Base-by-base conservation (phyloP, 2,113 vertebrate genomes). In the Phrynosoma blainvillii region DNA sequence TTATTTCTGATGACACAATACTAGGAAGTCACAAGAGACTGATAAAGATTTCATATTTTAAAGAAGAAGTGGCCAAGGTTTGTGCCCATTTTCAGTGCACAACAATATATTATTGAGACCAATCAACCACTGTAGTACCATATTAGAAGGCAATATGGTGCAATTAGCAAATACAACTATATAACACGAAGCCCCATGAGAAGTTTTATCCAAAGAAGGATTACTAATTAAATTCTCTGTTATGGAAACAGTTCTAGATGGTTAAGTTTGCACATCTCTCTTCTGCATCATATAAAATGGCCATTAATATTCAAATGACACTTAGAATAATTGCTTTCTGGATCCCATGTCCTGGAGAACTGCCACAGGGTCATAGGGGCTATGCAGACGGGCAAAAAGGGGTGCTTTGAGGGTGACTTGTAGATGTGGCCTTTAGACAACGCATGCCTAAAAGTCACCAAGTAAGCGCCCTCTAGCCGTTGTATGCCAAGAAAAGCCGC, bases 151-250 rank as follows among this genome's bases (percentile, higher is more conserved):
- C 73, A 79, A 83, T 40, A 54, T 13, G 76, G 87, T 87, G 70
- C 65, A 89, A 83, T 4, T 86, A 81, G 10, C 11, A 91, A 93
- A 74, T 82, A 47, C 5, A 82, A 86, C 18, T 62, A 62, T 42
- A 62, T 70, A 66, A 83, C 2, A 47, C 13, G n/a, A 81, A 74
- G 7, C 54, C 32, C 54, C 42, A 54, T 30, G 71, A 86, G 65
- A 86, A n/a, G 10, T 42, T 89, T 87, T 8, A 13, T 9, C 3
- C 78, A 9, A 2, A 1, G 0, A 0, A 83, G 71, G 75, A 84
- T 86, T 2, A 82, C 20, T 1, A 91, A 92, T 90, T 74, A 71
- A 74, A 59, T 59, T 71, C 7, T 71, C 2, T 71, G 6, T 1
- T 30, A 71, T 71, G 30, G 27, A 71, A 47, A 74, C 30, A 32